A percentile compares a stretch with the other conserved stretches of the same genome.
phyloP scores from a whole-genome alignment of 2,888 invertebrate genomes.

The Tanytarsus gracilentus region DNA sequence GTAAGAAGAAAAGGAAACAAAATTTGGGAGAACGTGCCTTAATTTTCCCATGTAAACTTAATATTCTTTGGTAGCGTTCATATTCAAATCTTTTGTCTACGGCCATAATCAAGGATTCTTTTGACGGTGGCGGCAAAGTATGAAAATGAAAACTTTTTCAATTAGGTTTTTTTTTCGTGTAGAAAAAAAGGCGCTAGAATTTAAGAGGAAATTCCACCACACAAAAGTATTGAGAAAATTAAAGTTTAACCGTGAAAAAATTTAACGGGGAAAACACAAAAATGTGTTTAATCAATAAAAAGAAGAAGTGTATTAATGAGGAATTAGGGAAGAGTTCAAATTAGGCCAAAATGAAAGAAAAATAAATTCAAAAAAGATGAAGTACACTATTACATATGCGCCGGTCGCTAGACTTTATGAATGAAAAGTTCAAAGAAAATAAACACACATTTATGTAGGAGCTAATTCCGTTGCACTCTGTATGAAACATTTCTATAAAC shows the following conservation, averaged over 20 bases:
- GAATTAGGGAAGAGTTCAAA: too few species aligned
- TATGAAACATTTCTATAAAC: constrained; percentile 19
- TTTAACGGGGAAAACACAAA: neutral
- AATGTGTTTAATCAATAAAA: constrained; percentile 5
- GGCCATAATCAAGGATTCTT: too few species aligned
- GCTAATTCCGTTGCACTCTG: too few species aligned
- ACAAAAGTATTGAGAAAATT: neutral
- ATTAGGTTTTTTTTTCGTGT: neutral
- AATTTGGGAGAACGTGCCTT: too few species aligned
- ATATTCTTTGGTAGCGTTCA: too few species aligned
- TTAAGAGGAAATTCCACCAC: neutral
- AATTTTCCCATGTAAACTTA: too few species aligned
- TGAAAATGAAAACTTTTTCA: neutral
- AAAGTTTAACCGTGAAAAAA: neutral
- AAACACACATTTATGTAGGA: neutral
- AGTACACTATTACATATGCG: neutral
- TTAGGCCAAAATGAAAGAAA: neutral
- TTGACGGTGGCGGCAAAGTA: too few species aligned
- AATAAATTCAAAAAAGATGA: neutral
- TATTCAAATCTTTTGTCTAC: too few species aligned
- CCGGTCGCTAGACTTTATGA: neutral
- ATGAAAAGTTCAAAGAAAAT: neutral
- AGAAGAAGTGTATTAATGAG: too few species aligned
- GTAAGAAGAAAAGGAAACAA: too few species aligned
- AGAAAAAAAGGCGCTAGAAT: neutral